phyloP scores from a whole-genome alignment of 2,888 invertebrate genomes.

The Pomacea canaliculata region DNA sequence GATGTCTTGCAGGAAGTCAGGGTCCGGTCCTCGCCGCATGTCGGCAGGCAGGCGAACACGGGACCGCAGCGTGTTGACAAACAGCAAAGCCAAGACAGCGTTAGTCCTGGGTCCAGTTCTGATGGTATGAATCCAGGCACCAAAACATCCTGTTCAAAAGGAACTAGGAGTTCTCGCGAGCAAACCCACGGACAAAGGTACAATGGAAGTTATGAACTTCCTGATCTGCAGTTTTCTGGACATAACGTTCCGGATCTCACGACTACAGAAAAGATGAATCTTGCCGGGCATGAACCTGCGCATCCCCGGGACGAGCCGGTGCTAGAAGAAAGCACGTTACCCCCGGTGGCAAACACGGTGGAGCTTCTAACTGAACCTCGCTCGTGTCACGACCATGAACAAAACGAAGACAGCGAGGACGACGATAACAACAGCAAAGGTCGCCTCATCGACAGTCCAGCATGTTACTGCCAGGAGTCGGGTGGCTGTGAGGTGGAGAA shows the following conservation, averaged over 20 bases:
- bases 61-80: no score
- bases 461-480: no score
- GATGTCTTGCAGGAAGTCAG: conserved; percentile 13
- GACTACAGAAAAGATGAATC: neutral
- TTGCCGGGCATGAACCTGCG: no score
- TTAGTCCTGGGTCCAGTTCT: no score
- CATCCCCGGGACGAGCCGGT: neutral
- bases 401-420: neutral
- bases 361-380: conserved; percentile 18
- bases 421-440: neutral
- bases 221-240: neutral
- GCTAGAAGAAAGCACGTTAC: conserved; percentile 21
- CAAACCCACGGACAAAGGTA: neutral
- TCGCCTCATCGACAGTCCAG: no score
- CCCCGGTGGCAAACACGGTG: conserved; percentile 22
- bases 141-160: no score
- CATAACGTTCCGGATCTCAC: neutral
- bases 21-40: conserved; percentile 9
- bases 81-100: no score
- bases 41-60: no score
- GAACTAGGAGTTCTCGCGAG: neutral
- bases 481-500: no score
- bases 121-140: no score
- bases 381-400: neutral
- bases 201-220: neutral